These are phyloP conservation scores for Ephialtes manifestator DNA, from an alignment of 2,888 invertebrate genomes.

Conservation along the genomic window DNA sequence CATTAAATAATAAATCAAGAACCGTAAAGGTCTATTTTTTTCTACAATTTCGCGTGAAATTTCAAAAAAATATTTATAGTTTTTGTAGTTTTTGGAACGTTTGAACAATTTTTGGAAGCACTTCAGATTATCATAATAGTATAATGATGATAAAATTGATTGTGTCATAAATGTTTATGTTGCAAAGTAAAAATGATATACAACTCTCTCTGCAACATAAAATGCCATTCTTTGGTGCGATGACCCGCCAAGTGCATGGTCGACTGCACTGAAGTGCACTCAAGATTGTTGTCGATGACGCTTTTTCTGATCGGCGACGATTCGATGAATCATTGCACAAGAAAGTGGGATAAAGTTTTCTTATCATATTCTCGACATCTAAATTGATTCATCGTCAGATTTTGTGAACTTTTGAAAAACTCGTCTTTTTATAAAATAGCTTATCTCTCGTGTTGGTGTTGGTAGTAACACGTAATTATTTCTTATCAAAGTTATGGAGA, in stretches of 20 bases:
- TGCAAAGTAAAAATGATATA: too few species aligned
- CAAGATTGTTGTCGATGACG: constrained; percentile 26
- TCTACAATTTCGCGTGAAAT: too few species aligned
- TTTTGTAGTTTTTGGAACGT: too few species aligned
- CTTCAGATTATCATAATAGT: too few species aligned
- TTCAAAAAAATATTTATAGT: too few species aligned
- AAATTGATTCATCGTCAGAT: background rate
- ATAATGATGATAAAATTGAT: too few species aligned
- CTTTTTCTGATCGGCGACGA: constrained; percentile 39
- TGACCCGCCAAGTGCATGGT: constrained; percentile 18
- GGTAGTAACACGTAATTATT: background rate
- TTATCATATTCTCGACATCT: constrained; percentile 47
- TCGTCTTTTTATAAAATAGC: background rate
- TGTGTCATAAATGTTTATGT: too few species aligned
- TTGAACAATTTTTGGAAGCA: too few species aligned
- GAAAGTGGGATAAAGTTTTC: constrained; percentile 29
- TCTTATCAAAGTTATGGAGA: constrained; percentile 7
- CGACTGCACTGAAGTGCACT: constrained; percentile 31
- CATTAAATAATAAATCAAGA: too few species aligned
- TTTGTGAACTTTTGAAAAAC: background rate
- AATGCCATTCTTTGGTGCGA: constrained; percentile 13
- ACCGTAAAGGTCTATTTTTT: too few species aligned
- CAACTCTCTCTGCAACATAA: background rate
- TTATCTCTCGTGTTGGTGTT: background rate
- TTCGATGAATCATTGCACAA: constrained; percentile 56